Percentiles rank a stretch among this genome's conserved stretches.
These are phyloP conservation scores for Rhagophthalmus giganteus DNA, from an alignment of 2,888 invertebrate species.

Conservation along the genomic window DNA sequence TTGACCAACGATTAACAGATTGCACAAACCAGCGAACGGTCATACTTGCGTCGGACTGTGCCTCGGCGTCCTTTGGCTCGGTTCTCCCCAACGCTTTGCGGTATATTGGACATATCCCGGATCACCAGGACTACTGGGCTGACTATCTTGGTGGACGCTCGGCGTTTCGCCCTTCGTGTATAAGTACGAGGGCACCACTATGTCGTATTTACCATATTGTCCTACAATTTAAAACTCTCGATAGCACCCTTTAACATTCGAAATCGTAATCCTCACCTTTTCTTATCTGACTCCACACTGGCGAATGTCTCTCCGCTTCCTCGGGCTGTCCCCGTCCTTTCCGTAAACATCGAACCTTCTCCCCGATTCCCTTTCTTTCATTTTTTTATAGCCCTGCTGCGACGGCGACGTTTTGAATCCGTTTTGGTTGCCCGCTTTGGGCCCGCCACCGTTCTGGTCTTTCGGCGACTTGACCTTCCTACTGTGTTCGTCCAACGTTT, in stretches of 20 bases:
- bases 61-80: slow-evolving; percentile 59
- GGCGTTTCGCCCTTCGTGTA: slow-evolving; percentile 55
- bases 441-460: slow-evolving; percentile 14
- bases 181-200: slow-evolving; percentile 55
- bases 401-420: slow-evolving; percentile 27
- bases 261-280: slow-evolving; percentile 43
- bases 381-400: slow-evolving; percentile 34
- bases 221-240: slow-evolving; percentile 46
- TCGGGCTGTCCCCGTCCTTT: slow-evolving; percentile 40
- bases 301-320: slow-evolving; percentile 46
- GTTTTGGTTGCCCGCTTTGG: slow-evolving; percentile 25
- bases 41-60: slow-evolving; percentile 29
- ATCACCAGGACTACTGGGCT: slow-evolving; percentile 70
- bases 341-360: slow-evolving; percentile 50
- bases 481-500: slow-evolving; percentile 38
- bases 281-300: slow-evolving; percentile 54
- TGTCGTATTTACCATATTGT: slow-evolving; percentile 50
- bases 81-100: slow-evolving; percentile 66
- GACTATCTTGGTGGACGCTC: slow-evolving; percentile 53
- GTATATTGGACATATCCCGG: slow-evolving; percentile 75
- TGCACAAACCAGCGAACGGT: too few species aligned
- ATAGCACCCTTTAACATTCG: neutral
- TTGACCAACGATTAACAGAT: too few species aligned
- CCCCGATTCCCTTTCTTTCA: slow-evolving; percentile 34
- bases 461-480: slow-evolving; percentile 23